Conservation (phyloP, 2,797 vertebrate species). For the Protonibea diacanthus region DNA sequence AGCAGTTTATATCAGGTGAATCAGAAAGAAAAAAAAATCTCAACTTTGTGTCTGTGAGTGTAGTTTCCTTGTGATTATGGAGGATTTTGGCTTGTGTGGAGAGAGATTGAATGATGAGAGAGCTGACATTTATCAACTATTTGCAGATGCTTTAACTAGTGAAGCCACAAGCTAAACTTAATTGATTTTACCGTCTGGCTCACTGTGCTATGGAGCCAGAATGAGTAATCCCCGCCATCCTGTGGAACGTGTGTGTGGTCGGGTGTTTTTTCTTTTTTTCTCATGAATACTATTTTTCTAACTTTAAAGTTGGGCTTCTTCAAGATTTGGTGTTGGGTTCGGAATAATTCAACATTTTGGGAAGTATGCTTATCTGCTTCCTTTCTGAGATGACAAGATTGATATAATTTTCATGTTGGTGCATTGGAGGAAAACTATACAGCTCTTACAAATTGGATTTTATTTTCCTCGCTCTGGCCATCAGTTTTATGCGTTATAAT, state of each 20-base stretch:
- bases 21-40: neutral
- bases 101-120: slow-evolving; percentile 52
- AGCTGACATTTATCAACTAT: slow-evolving; percentile 72
- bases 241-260: slow-evolving; percentile 18
- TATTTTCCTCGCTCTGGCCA: neutral
- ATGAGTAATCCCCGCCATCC: slow-evolving; percentile 56
- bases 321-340: slow-evolving; percentile 6
- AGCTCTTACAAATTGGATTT: neutral
- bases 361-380: neutral
- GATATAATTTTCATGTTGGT: neutral
- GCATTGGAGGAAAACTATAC: neutral
- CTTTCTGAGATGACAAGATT: neutral
- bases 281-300: neutral
- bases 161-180: slow-evolving; percentile 69
- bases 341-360: neutral
- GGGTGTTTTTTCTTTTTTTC: slow-evolving; percentile 17
- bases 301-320: neutral
- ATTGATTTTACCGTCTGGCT: slow-evolving; percentile 70
- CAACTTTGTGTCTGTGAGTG: slow-evolving; percentile 36
- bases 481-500: too few relatives aligned
- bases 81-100: slow-evolving; percentile 34
- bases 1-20: neutral
- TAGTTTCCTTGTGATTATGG: slow-evolving; percentile 35
- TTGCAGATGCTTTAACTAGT: slow-evolving; percentile 63
- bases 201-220: slow-evolving; percentile 29